phyloP scores from a whole-genome alignment of 2,888 invertebrate genomes.

The Hipparchia semele region DNA sequence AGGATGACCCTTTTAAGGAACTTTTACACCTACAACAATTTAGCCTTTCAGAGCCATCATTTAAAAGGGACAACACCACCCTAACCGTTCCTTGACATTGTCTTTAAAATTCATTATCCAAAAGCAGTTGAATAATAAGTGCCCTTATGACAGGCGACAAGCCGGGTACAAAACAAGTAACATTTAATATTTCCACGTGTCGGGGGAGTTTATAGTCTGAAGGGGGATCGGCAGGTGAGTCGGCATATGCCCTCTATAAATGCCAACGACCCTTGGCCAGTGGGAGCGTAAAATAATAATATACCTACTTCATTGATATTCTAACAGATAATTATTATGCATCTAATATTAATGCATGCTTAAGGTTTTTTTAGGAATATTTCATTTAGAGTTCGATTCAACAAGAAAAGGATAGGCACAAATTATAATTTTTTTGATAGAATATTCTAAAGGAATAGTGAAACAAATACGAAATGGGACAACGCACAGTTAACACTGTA shows the following conservation, averaged over 20 bases:
- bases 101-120: slow-evolving; percentile 33
- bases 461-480: too few relatives aligned
- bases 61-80: not conserved
- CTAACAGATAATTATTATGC: not conserved
- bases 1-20: not conserved
- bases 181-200: slow-evolving; percentile 74
- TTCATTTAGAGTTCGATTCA: too few relatives aligned
- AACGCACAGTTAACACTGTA: too few relatives aligned
- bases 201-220: slow-evolving; percentile 55
- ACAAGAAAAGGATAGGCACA: too few relatives aligned
- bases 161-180: slow-evolving; percentile 67
- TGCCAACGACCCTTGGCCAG: slow-evolving; percentile 71
- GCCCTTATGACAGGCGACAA: slow-evolving; percentile 37
- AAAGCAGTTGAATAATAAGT: slow-evolving; percentile 33
- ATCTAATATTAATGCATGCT: not conserved
- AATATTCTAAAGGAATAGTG: too few relatives aligned
- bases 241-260: slow-evolving; percentile 75
- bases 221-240: slow-evolving; percentile 74
- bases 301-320: slow-evolving; percentile 45
- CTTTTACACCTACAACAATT: not conserved
- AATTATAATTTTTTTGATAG: too few relatives aligned
- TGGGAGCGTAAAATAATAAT: slow-evolving; percentile 50
- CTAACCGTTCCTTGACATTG: slow-evolving; percentile 20
- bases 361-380: not conserved
- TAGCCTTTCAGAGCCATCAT: not conserved